These are phyloP conservation scores for Connochaetes taurinus DNA, from an alignment of 2,113 vertebrate genomes.

Conservation along the genomic window DNA sequence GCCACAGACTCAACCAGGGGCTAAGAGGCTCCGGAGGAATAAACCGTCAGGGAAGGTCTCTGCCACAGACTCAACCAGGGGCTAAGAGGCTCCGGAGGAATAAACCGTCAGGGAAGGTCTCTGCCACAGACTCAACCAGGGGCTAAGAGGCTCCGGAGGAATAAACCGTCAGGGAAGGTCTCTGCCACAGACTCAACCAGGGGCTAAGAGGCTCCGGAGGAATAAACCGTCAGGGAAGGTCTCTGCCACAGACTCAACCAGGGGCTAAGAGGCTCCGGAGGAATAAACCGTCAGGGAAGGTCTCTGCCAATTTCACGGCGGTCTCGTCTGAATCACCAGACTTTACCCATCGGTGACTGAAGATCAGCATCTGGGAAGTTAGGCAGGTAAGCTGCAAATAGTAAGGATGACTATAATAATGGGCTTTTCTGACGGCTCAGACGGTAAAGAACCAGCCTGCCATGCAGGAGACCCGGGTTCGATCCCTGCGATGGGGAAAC, in stretches of 20 bases:
- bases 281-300: accelerated
- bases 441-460: background rate
- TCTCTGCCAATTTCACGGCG: accelerated
- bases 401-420: accelerated
- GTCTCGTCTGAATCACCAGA: accelerated
- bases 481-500: background rate
- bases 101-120: accelerated
- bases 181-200: accelerated
- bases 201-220: accelerated
- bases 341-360: accelerated
- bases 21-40: accelerated
- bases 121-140: no score
- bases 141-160: accelerated
- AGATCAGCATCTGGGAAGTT: accelerated
- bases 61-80: accelerated
- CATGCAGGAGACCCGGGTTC: background rate
- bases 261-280: accelerated
- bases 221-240: accelerated
- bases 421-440: background rate
- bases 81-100: accelerated
- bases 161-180: accelerated
- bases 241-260: no score
- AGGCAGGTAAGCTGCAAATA: accelerated
- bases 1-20: no score
- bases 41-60: accelerated